Evolutionary conservation across 2,888 invertebrate species (phyloP).

Genomic region (Embidobia sp.): DNA sequence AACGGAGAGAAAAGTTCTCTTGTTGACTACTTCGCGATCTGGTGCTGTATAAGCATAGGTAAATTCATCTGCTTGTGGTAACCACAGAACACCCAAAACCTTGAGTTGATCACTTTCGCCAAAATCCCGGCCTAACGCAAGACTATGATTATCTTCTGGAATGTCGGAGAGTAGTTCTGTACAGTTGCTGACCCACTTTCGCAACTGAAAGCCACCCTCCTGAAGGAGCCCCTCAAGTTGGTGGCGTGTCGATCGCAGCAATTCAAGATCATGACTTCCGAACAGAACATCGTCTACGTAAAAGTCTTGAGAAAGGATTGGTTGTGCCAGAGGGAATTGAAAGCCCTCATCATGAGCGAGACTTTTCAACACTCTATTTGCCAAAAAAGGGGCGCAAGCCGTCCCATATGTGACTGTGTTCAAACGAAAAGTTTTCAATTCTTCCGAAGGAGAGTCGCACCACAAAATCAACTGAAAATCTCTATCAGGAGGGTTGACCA

Average conservation of each 20-base stretch:
- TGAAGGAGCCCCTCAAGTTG: background rate
- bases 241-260: background rate
- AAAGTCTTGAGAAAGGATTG: background rate
- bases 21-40: background rate
- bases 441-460: background rate
- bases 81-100: background rate
- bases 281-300: constrained; percentile 2
- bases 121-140: no score
- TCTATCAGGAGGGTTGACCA: background rate
- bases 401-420: background rate
- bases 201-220: background rate
- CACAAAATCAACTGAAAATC: background rate
- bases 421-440: background rate
- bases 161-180: background rate
- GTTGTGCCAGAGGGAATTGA: background rate
- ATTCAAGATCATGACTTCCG: background rate
- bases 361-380: background rate
- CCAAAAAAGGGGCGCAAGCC: background rate
- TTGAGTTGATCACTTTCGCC: no score
- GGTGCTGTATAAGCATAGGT: background rate
- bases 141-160: background rate
- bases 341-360: background rate
- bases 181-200: background rate
- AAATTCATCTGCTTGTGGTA: background rate
- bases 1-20: background rate